Evolutionary conservation across 1,140 invertebrate species (phyloP).

Genomic region (Dreissena rostriformis): DNA sequence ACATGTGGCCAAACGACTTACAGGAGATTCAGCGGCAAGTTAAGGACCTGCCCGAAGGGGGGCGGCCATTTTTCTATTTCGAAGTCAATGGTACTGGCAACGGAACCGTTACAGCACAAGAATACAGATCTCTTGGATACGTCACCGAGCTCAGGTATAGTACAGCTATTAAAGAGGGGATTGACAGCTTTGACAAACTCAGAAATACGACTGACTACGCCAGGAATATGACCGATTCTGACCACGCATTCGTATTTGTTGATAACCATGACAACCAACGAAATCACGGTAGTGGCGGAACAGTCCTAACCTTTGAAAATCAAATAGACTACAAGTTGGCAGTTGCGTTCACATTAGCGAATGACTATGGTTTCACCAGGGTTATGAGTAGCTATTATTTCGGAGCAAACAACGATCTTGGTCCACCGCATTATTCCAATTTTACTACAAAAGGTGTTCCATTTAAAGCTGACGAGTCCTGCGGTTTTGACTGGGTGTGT

Average conservation of each 20-base stretch:
- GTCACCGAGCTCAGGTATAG: constrained; percentile 89
- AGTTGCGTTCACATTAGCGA: constrained; percentile 88
- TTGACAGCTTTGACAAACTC: constrained; percentile 19
- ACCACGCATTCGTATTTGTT: constrained; percentile 79
- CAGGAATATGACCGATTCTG: constrained; percentile 74
- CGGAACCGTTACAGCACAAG: constrained; percentile 84
- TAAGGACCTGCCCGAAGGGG: constrained; percentile 60
- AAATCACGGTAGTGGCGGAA: constrained; percentile 62
- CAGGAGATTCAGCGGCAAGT: constrained; percentile 80
- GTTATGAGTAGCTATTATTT: constrained; percentile 88
- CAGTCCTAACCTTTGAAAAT: constrained; percentile 85
- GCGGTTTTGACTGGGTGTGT: constrained; percentile 91
- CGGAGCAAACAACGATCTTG: constrained; percentile 54
- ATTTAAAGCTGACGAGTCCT: constrained; percentile 74
- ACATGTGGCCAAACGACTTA: constrained; percentile 74
- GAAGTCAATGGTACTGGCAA: constrained; percentile 91
- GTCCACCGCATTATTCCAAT: constrained; percentile 26
- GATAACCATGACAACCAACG: constrained; percentile 82
- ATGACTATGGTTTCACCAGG: constrained; percentile 86
- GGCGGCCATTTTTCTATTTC: constrained; percentile 84
- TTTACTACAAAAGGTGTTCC: constrained; percentile 28
- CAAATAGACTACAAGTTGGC: constrained; percentile 85
- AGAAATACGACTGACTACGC: not conserved
- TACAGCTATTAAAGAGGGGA: constrained; percentile 28
- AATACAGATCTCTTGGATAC: constrained; percentile 82